These are phyloP conservation scores for Sphaerophoria taeniata DNA, from an alignment of 2,888 invertebrate genomes.

Conservation along the genomic window DNA sequence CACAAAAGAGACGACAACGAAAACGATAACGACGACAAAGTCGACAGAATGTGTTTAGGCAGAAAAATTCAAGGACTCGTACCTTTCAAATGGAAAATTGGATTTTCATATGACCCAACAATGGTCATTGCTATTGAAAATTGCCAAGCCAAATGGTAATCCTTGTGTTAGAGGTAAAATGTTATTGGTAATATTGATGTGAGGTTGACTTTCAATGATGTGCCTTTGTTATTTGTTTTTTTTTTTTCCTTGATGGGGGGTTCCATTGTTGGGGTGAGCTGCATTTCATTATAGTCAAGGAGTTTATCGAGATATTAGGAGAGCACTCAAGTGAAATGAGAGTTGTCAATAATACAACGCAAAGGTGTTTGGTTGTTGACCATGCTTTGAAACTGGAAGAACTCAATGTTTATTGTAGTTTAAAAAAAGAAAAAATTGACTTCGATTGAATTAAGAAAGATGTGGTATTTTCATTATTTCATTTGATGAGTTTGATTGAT, in stretches of 20 bases:
- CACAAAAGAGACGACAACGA: not conserved
- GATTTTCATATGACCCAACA: conserved; percentile 63
- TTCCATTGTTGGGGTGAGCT: conserved; percentile 26
- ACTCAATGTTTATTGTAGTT: too few species aligned
- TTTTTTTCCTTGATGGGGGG: not conserved
- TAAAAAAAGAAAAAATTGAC: too few species aligned
- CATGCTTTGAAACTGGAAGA: too few species aligned
- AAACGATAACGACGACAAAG: not conserved
- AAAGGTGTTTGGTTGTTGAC: too few species aligned
- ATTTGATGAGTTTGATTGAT: too few species aligned
- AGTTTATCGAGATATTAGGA: not conserved
- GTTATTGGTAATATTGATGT: conserved; percentile 2
- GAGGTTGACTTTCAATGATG: conserved; percentile 2
- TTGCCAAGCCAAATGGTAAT: conserved; percentile 13
- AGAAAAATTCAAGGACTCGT: conserved; percentile 64
- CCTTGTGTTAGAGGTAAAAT: not conserved
- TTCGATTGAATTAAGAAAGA: too few species aligned
- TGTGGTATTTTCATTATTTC: too few species aligned
- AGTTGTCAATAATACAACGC: too few species aligned
- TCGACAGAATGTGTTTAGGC: conserved; percentile 52
- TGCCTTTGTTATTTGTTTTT: conserved; percentile 10
- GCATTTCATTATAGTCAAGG: conserved; percentile 35
- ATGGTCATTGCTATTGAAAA: conserved; percentile 44
- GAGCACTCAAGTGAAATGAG: too few species aligned
- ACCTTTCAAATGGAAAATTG: conserved; percentile 71